phyloP scores from a whole-genome alignment of 64 coral and sea anemone genomes.

The Montipora sp. region DNA sequence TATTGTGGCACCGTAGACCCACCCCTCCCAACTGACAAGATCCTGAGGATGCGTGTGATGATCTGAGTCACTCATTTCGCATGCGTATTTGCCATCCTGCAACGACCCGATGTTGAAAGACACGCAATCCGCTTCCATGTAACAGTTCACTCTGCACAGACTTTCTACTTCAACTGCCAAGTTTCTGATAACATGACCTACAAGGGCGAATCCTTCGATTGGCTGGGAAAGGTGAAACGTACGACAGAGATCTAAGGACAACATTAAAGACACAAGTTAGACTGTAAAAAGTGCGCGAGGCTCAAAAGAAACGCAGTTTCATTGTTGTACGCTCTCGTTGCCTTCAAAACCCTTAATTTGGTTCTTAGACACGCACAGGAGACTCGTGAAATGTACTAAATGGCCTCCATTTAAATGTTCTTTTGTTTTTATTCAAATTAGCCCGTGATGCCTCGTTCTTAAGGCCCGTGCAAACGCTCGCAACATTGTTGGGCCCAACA shows the following conservation, averaged over 20 bases:
- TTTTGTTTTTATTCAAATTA: too few species aligned
- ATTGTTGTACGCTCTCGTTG: too few species aligned
- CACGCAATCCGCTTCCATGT: background rate
- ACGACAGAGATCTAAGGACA: background rate
- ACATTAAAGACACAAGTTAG: background rate
- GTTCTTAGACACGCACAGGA: too few species aligned
- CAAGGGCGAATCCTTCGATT: background rate
- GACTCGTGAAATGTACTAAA: too few species aligned
- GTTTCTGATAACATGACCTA: background rate
- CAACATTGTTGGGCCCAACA: too few species aligned
- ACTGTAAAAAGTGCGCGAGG: too few species aligned
- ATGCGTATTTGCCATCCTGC: background rate
- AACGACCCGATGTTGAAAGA: background rate
- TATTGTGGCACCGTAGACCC: background rate
- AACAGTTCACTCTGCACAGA: background rate
- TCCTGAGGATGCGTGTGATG: background rate
- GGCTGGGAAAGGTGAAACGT: background rate
- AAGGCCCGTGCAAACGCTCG: too few species aligned
- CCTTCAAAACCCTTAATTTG: too few species aligned
- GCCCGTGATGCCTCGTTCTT: too few species aligned
- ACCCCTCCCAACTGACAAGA: background rate
- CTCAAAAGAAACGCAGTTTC: too few species aligned
- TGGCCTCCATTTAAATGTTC: too few species aligned
- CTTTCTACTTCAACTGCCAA: background rate
- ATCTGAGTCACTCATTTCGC: conserved; percentile 6